Base-by-base conservation (phyloP, 2,797 vertebrate genomes). In the Myotis myotis region DNA sequence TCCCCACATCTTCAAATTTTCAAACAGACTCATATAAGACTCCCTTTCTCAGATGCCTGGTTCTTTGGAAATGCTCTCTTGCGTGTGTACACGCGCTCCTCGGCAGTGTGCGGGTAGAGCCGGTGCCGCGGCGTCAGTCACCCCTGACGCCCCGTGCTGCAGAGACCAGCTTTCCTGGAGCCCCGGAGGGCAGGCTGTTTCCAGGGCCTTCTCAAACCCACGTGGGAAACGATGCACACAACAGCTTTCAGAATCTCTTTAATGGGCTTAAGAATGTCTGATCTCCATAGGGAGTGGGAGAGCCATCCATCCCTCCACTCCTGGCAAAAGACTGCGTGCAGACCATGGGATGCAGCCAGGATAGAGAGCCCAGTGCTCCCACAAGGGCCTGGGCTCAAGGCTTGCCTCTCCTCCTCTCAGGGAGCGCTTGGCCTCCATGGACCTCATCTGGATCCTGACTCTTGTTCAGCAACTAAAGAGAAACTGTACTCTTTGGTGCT, bases 291-390 rank as follows among this genome's bases (percentile, higher is more conserved):
- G 19, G 72, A 76, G 53, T 2, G 4, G 22, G 41, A 20, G 20
- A 25, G 47, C 28, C 25, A 30, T n/a, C 33, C 25, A 15, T 8
- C 16, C 5, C 17, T 44, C 76, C 6, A 7, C 20, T 68, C 13
- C 10, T 33, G 2, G 11, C 51, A 55, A 62, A 13, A 75, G 3
- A 38, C 7, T 16, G 17, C 3, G 22, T 23, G 41, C 41, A 68
- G 81, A 17, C 53, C 12, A 2, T 25, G 16, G 16, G n/a, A 28
- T 25, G 8, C 41, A 11, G 17, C 25, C 41, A 53, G 51, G 51
- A 83, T 9, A 60, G 38, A 8, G 25, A 53, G 16, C 10, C 0
- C 0, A 2, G 57, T 0, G 8, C 23, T 10, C 41, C 0, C 0
- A 3, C 16, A 1, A 6, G 0, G 5, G 62, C n/a, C 23, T 7